These are phyloP conservation scores for Rhabdophis nuchalis DNA, from an alignment of 2,797 vertebrate genomes.

Conservation along the genomic window DNA sequence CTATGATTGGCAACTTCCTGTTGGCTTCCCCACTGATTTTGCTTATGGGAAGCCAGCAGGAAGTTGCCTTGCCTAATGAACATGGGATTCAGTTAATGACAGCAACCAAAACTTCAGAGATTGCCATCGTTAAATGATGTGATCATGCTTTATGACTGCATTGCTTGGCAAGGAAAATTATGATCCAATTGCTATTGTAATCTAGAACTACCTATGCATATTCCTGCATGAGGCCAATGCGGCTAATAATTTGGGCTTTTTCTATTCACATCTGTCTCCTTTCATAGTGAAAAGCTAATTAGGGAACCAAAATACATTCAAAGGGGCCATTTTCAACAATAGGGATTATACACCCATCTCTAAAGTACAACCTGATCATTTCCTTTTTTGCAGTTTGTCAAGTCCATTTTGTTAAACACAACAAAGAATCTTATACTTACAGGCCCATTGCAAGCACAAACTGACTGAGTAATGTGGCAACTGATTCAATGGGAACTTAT, in stretches of 20 bases:
- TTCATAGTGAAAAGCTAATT: not conserved
- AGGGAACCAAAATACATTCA: not conserved
- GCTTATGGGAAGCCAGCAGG: not conserved
- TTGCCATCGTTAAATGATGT: not conserved
- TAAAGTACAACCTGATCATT: not conserved
- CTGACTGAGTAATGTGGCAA: not conserved
- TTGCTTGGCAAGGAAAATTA: not conserved
- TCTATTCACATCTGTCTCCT: not conserved
- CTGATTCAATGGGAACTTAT: not conserved
- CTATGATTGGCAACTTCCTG: not conserved
- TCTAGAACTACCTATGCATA: not conserved
- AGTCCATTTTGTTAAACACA: not conserved
- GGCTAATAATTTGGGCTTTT: not conserved
- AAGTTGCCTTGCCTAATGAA: not conserved
- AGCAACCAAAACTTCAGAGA: not conserved
- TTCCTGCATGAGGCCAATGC: not conserved
- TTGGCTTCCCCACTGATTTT: not conserved
- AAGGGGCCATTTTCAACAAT: not conserved
- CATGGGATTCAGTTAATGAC: not conserved
- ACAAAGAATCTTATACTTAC: not conserved
- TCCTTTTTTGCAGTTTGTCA: not conserved
- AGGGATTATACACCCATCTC: not conserved
- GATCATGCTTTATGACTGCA: not conserved
- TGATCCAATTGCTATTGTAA: not conserved
- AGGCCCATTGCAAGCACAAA: not conserved